A percentile compares a stretch with the other conserved stretches of the same genome.
Evolutionary conservation across 2,797 vertebrate genomes (phyloP).

Genomic region (Gallinago nigripennis): DNA sequence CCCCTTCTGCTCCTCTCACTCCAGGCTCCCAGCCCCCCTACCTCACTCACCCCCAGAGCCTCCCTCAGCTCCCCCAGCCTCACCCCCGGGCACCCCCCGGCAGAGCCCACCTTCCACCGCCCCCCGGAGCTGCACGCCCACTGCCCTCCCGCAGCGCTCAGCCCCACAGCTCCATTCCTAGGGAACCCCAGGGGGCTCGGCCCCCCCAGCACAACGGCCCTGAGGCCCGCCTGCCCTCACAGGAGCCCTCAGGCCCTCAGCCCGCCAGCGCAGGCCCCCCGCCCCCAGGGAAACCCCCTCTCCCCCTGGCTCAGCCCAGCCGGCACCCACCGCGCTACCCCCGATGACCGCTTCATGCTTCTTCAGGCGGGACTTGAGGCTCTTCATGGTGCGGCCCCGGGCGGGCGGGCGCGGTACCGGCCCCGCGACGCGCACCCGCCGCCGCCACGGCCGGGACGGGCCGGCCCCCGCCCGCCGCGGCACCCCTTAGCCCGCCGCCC

Average conservation of each 20-base stretch:
- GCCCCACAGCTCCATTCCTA: neutral
- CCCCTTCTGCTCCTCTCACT: neutral
- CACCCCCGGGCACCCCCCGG: neutral
- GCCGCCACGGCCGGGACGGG: neutral
- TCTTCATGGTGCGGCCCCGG: slow-evolving; percentile 68
- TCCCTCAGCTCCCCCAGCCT: neutral
- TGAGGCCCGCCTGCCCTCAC: neutral
- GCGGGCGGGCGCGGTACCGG: neutral
- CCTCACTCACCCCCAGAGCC: too few relatives aligned
- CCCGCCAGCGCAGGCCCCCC: neutral
- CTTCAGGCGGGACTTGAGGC: slow-evolving; percentile 74
- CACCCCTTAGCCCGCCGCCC: neutral
- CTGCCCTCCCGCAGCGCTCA: neutral
- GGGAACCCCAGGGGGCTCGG: too few relatives aligned
- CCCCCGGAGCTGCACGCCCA: neutral
- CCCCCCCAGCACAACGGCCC: neutral
- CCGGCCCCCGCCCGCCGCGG: neutral
- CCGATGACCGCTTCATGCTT: slow-evolving; percentile 63
- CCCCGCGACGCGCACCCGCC: neutral
- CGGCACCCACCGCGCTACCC: slow-evolving; percentile 53
- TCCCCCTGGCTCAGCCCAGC: neutral
- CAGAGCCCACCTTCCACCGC: neutral
- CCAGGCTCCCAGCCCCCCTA: too few relatives aligned
- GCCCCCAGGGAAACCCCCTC: neutral
- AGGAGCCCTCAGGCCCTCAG: neutral